Percentiles rank a stretch among this genome's conserved stretches.
Evolutionary conservation across 2,113 vertebrate genomes (phyloP).

Genomic region (Lota lota): DNA sequence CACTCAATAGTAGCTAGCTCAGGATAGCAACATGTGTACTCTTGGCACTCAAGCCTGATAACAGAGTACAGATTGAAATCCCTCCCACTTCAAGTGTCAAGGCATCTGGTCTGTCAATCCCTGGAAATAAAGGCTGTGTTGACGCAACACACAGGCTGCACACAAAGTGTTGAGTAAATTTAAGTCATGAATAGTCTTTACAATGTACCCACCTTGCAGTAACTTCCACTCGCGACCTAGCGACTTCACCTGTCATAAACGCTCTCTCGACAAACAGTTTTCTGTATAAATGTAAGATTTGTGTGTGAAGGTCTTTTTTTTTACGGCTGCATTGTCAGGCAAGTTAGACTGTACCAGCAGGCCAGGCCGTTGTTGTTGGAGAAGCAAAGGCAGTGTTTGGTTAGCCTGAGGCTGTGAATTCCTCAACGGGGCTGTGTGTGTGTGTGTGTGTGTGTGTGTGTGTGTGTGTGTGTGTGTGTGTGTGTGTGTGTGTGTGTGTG

Average conservation of each 20-base stretch:
- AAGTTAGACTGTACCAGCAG: slow-evolving; percentile 16
- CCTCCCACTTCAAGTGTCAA: no score
- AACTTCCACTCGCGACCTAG: slow-evolving; percentile 8
- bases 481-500: slow-evolving; percentile 2
- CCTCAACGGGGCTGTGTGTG: slow-evolving; percentile 47
- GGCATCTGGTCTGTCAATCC: no score
- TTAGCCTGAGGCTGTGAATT: slow-evolving; percentile 70
- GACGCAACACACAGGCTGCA: no score
- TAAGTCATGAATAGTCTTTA: no score
- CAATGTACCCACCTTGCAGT: slow-evolving; percentile 30
- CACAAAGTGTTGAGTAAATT: no score
- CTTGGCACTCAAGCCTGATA: no score
- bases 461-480: slow-evolving; percentile 19
- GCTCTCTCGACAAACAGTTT: slow-evolving; percentile 6
- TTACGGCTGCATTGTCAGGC: slow-evolving; percentile 17
- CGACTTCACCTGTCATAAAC: slow-evolving; percentile 7
- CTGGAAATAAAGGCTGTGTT: no score
- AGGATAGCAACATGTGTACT: no score
- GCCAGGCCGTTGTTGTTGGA: slow-evolving; percentile 26
- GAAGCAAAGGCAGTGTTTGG: slow-evolving; percentile 50
- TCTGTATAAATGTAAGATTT: not conserved
- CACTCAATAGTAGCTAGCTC: no score
- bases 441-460: slow-evolving; percentile 48
- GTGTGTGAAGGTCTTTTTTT: not conserved
- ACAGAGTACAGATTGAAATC: no score